These are phyloP conservation scores for Spermophilus dauricus DNA, from an alignment of 2,113 vertebrate genomes.

Conservation along the genomic window DNA sequence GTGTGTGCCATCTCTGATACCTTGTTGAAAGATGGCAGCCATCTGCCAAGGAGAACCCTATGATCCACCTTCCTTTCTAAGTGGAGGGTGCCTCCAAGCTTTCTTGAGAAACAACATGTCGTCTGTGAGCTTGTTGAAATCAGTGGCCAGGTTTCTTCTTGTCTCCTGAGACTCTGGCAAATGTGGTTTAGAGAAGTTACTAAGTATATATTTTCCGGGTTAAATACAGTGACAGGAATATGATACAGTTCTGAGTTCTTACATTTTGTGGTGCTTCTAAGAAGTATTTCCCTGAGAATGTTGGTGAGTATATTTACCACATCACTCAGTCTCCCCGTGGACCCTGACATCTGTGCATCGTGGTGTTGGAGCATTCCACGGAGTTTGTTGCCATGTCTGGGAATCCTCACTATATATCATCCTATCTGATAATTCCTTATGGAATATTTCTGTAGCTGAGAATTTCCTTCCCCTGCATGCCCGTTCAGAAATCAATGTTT, in stretches of 20 bases:
- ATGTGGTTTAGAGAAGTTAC: not conserved
- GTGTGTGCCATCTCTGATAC: not conserved
- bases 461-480: constrained; percentile 80
- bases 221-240: constrained; percentile 50
- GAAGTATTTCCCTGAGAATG: constrained; percentile 56
- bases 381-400: constrained; percentile 75
- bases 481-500: constrained; percentile 94
- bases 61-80: not conserved
- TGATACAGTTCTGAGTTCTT: not conserved
- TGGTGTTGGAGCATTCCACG: constrained; percentile 58
- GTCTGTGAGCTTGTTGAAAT: not conserved
- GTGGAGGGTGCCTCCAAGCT: not conserved
- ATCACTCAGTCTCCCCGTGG: constrained; percentile 5
- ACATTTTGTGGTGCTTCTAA: constrained; percentile 35
- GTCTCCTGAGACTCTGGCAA: not conserved
- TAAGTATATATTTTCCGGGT: constrained; percentile 56
- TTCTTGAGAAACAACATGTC: not conserved
- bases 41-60: not conserved
- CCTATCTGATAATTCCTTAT: constrained; percentile 82
- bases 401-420: constrained; percentile 76
- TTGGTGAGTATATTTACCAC: constrained; percentile 54
- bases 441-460: constrained; percentile 81
- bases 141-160: not conserved
- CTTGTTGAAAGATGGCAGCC: not conserved
- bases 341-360: constrained; percentile 61